Conservation (phyloP, 2,797 vertebrate genomes). For the Vireo griseus region DNA sequence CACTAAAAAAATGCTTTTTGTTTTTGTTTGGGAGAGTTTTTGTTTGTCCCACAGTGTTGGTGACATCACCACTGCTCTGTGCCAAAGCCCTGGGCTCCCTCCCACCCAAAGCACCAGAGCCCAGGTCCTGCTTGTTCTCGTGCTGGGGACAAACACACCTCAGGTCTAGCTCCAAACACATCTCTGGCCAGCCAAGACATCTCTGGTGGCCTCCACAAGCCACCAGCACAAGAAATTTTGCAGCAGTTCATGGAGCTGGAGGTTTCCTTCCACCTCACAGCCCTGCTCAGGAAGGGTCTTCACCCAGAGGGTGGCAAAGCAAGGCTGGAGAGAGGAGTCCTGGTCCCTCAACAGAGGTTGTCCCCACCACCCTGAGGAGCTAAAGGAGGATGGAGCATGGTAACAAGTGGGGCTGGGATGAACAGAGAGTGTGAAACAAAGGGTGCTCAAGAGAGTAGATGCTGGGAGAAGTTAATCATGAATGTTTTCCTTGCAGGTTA, state of each 20-base stretch:
- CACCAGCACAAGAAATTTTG: background rate
- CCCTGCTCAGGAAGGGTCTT: background rate
- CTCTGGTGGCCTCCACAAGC: background rate
- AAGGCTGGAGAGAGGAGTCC: background rate
- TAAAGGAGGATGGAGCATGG: background rate
- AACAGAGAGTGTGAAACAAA: background rate
- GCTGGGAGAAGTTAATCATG: background rate
- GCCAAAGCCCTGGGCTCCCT: background rate
- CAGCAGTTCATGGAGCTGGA: background rate
- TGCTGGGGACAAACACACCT: background rate
- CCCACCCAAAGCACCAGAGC: background rate
- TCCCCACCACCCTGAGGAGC: background rate
- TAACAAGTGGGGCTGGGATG: background rate
- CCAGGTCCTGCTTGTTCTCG: background rate
- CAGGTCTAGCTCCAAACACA: background rate
- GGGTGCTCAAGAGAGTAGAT: accelerated
- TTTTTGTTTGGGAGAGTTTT: background rate
- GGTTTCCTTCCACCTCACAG: background rate
- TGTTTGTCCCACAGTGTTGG: accelerated
- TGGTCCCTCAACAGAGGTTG: background rate
- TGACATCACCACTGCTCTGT: background rate
- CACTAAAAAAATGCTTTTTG: background rate
- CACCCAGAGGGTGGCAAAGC: background rate
- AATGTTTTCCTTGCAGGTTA: background rate
- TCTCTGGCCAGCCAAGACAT: background rate